Conservation (phyloP, 2,888 invertebrate genomes). For the Linnaemya tessellans region DNA sequence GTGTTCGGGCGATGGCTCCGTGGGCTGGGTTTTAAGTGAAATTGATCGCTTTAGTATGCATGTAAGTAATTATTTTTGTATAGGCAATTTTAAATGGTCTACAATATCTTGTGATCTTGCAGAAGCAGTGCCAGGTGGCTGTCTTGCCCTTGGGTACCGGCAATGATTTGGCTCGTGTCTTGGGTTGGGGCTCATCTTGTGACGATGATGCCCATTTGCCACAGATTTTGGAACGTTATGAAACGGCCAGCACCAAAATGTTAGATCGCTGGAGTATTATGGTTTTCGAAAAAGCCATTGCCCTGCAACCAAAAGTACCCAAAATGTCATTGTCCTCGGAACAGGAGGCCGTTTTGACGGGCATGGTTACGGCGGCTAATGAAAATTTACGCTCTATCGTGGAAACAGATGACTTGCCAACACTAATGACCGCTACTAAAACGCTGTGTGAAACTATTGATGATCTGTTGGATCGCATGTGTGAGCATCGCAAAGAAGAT, state of each 20-base stretch:
- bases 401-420: slow-evolving; percentile 90
- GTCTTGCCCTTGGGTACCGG: slow-evolving; percentile 98
- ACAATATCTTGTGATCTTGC: background rate
- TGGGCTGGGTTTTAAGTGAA: slow-evolving; percentile 98
- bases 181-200: slow-evolving; percentile 98
- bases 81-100: background rate
- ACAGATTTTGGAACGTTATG: slow-evolving; percentile 95
- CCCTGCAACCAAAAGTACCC: slow-evolving; percentile 84
- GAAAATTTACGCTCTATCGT: slow-evolving; percentile 93
- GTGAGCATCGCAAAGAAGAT: slow-evolving; percentile 86
- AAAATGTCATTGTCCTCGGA: slow-evolving; percentile 84
- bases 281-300: slow-evolving; percentile 92
- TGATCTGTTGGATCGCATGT: slow-evolving; percentile 87
- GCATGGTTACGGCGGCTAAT: slow-evolving; percentile 91
- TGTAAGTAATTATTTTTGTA: slow-evolving; percentile 86
- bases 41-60: slow-evolving; percentile 97
- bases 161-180: slow-evolving; percentile 96
- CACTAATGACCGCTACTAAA: slow-evolving; percentile 89
- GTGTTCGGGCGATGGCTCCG: slow-evolving; percentile 98
- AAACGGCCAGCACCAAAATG: slow-evolving; percentile 98
- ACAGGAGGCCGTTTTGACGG: slow-evolving; percentile 85
- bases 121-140: slow-evolving; percentile 97
- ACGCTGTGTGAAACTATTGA: slow-evolving; percentile 91
- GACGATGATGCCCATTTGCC: slow-evolving; percentile 97
- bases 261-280: slow-evolving; percentile 98